These are phyloP conservation scores for Hoplias malabaricus DNA, from an alignment of 2,113 vertebrate species.

Conservation along the genomic window DNA sequence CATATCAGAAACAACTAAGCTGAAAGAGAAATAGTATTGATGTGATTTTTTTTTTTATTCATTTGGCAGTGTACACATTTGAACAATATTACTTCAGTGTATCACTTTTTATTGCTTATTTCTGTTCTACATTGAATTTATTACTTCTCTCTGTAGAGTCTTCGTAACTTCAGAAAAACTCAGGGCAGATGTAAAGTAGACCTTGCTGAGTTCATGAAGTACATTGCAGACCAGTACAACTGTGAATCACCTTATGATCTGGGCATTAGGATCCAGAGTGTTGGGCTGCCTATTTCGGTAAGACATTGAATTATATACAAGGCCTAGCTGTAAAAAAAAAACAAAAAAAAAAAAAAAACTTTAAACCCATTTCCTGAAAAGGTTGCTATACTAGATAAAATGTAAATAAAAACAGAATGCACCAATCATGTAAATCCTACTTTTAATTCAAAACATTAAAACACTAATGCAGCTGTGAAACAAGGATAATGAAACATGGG, in stretches of 20 bases:
- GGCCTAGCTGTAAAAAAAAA: background rate
- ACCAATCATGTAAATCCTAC: too few relatives aligned
- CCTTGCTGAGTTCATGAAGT: conserved; percentile 75
- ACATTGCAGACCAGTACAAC: conserved; percentile 73
- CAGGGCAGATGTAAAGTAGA: conserved; percentile 59
- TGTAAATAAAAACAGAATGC: too few relatives aligned
- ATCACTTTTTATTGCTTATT: background rate
- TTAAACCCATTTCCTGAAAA: too few relatives aligned
- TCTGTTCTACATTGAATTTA: background rate
- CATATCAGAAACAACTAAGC: too few relatives aligned
- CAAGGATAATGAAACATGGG: too few relatives aligned
- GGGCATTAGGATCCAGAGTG: conserved; percentile 72
- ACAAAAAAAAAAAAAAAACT: too few relatives aligned
- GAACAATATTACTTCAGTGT: too few relatives aligned
- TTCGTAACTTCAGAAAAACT: conserved; percentile 61
- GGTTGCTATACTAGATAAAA: too few relatives aligned
- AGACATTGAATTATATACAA: conserved; percentile 10
- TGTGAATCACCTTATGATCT: conserved; percentile 74
- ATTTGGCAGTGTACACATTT: too few relatives aligned
- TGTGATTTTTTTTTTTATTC: background rate
- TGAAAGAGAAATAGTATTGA: too few relatives aligned
- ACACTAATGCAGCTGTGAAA: too few relatives aligned
- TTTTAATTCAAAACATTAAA: too few relatives aligned
- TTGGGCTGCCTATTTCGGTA: conserved; percentile 74
- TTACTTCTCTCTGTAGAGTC: conserved; percentile 61